These are phyloP conservation scores for Ashinkailepas kermadecensis DNA, from an alignment of 2,888 invertebrate genomes.

Conservation along the genomic window DNA sequence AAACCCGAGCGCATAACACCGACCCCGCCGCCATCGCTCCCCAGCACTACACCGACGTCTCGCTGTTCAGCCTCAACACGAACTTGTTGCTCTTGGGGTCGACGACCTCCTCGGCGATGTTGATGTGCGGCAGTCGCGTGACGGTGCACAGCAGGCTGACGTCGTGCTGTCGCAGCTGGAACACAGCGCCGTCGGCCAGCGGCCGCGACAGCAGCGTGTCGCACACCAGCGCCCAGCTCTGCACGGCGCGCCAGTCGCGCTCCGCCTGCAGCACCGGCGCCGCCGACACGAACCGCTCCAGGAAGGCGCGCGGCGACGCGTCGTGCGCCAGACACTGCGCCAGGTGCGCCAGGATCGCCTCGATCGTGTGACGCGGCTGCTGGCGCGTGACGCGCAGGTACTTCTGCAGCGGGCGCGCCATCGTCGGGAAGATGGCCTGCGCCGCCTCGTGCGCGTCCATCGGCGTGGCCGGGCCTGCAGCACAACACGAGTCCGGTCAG, in stretches of 20 bases:
- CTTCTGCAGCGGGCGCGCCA: constrained; percentile 93
- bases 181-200: constrained; percentile 70
- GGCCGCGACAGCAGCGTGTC: constrained; percentile 83
- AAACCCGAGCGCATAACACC: not conserved
- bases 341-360: constrained; percentile 81
- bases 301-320: constrained; percentile 85
- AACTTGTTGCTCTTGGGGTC: constrained; percentile 95
- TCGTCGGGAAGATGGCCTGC: constrained; percentile 92
- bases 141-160: constrained; percentile 86
- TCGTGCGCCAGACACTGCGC: constrained; percentile 88
- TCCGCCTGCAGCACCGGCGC: constrained; percentile 66
- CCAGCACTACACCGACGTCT: constrained; percentile 75
- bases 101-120: constrained; percentile 88
- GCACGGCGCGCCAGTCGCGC: not conserved
- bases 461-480: constrained; percentile 62
- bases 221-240: constrained; percentile 76
- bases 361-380: constrained; percentile 91
- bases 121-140: constrained; percentile 82
- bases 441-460: constrained; percentile 95
- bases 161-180: constrained; percentile 88
- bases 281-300: constrained; percentile 83
- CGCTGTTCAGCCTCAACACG: constrained; percentile 85
- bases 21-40: not conserved
- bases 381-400: constrained; percentile 91
- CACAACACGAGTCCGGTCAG: not conserved